Conservation (phyloP, 2,797 vertebrate genomes). For the Acanthurus leucopareius region DNA sequence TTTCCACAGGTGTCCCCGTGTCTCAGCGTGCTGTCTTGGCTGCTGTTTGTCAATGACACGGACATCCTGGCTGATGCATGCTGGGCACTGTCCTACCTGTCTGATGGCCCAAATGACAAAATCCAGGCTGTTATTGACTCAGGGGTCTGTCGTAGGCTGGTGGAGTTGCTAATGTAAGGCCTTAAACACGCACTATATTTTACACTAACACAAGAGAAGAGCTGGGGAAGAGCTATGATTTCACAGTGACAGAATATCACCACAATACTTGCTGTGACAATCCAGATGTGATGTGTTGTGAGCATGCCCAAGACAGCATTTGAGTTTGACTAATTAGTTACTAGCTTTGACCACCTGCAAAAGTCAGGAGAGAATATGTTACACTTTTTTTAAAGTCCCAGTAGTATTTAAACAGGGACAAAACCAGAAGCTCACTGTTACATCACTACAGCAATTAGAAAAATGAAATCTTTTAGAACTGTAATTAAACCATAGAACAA, state of each 20-base stretch:
- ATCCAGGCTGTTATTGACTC: constrained; percentile 98
- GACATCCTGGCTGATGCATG: constrained; percentile 97
- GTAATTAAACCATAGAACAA: background rate
- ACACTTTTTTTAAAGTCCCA: background rate
- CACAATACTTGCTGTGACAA: background rate
- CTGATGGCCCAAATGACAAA: constrained; percentile 98
- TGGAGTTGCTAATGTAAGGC: constrained; percentile 95
- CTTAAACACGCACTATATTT: constrained; percentile 12
- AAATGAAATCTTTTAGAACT: background rate
- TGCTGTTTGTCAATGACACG: constrained; percentile 96
- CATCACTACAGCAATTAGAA: background rate
- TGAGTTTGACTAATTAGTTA: background rate
- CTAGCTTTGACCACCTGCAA: background rate
- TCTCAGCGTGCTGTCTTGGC: constrained; percentile 95
- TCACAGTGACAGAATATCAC: background rate
- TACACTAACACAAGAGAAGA: background rate
- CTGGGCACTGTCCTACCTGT: constrained; percentile 97
- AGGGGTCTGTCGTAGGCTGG: constrained; percentile 95
- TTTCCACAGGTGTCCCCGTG: constrained; percentile 92
- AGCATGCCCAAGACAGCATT: background rate
- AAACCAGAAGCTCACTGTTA: background rate
- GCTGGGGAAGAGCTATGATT: constrained; percentile 1
- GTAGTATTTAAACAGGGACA: background rate
- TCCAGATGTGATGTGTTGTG: constrained; percentile 6
- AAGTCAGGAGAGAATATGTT: background rate